phyloP scores from a whole-genome alignment of 2,888 invertebrate species.

The Leucozona laternaria region DNA sequence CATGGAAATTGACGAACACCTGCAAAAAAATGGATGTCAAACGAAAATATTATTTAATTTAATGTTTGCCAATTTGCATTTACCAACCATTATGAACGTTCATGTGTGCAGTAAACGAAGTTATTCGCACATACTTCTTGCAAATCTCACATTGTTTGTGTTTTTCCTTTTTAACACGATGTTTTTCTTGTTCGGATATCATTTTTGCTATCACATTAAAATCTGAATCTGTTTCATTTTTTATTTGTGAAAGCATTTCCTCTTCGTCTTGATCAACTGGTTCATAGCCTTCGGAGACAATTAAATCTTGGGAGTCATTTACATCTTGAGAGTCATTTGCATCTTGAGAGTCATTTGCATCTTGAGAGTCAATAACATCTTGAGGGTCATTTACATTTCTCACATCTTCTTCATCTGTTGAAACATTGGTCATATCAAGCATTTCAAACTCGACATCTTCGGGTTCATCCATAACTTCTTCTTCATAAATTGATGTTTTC shows the following conservation, averaged over 20 bases:
- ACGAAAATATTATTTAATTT: not conserved
- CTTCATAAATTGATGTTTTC: conserved; percentile 29
- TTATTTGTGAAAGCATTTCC: not conserved
- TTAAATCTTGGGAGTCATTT: not conserved
- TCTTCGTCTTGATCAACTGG: conserved; percentile 28
- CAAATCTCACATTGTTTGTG: conserved; percentile 56
- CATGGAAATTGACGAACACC: conserved; percentile 61
- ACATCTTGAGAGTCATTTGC: not conserved
- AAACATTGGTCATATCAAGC: conserved; percentile 46
- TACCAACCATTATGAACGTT: conserved; percentile 65
- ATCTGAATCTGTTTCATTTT: conserved; percentile 22
- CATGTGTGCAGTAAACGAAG: conserved; percentile 58
- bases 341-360: conserved; percentile 34
- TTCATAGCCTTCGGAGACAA: conserved; percentile 25
- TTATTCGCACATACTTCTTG: conserved; percentile 32
- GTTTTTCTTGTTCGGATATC: conserved; percentile 55
- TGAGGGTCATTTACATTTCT: not conserved
- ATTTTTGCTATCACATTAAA: conserved; percentile 54
- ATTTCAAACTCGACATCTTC: conserved; percentile 55
- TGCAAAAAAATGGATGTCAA: not conserved
- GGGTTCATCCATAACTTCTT: conserved; percentile 48
- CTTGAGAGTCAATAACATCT: conserved; percentile 33
- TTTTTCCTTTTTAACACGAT: conserved; percentile 28
- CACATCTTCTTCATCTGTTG: conserved; percentile 1
- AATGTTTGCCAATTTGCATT: too few species aligned